These are phyloP conservation scores for Hypercompe scribonia DNA, from an alignment of 2,888 invertebrate species.

Conservation along the genomic window DNA sequence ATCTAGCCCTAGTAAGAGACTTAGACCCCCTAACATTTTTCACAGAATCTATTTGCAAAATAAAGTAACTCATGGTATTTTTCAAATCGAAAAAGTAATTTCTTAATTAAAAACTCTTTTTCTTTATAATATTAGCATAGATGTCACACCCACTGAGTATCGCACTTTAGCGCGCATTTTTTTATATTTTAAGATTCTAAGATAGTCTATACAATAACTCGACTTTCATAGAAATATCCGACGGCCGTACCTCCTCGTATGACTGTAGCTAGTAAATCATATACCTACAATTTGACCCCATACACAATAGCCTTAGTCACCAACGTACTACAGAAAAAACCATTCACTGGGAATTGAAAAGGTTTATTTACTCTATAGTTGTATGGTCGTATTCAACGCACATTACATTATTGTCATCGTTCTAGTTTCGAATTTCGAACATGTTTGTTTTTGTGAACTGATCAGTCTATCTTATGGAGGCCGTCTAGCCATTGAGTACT, in stretches of 20 bases:
- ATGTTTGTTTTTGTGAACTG: constrained; percentile 32
- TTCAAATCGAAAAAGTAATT: too few species aligned
- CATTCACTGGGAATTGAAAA: constrained; percentile 46
- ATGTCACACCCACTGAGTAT: not conserved
- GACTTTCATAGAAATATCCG: not conserved
- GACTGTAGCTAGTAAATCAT: constrained; percentile 6
- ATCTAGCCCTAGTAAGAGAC: too few species aligned
- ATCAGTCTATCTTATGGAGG: constrained; percentile 12
- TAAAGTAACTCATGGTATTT: not conserved
- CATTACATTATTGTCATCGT: constrained; percentile 34
- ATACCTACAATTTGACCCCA: constrained; percentile 11
- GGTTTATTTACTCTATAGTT: constrained; percentile 38
- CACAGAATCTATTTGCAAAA: too few species aligned
- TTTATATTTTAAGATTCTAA: not conserved
- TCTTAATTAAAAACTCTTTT: too few species aligned
- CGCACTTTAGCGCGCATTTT: not conserved
- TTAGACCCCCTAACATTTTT: too few species aligned
- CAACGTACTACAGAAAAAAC: constrained; percentile 17
- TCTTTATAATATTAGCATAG: not conserved
- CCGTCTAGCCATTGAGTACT: not conserved
- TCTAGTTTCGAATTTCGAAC: constrained; percentile 44
- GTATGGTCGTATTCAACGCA: constrained; percentile 43
- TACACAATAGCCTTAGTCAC: constrained; percentile 7
- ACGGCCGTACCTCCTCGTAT: not conserved
- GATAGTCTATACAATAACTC: not conserved